phyloP scores from a whole-genome alignment of 2,888 invertebrate genomes.

The Parochlus steinenii region DNA sequence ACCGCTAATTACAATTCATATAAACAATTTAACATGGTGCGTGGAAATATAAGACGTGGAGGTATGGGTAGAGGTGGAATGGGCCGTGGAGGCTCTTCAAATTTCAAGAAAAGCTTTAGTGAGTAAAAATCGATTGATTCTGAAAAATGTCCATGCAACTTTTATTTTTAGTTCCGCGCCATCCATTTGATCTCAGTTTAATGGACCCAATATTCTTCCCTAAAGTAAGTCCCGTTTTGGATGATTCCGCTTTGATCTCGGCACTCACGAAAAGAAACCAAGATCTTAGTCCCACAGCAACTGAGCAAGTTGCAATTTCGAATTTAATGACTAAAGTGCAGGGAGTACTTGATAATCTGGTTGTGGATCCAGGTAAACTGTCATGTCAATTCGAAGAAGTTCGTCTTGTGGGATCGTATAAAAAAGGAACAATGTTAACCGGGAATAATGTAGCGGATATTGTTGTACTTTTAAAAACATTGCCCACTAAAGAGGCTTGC shows the following conservation, averaged over 20 bases:
- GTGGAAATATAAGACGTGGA: too few relatives aligned
- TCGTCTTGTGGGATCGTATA: slow-evolving; percentile 92
- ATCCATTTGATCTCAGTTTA: slow-evolving; percentile 73
- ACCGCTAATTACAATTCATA: too few relatives aligned
- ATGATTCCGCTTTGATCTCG: slow-evolving; percentile 70
- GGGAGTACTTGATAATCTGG: slow-evolving; percentile 81
- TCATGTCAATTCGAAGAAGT: slow-evolving; percentile 92
- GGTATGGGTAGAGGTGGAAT: too few relatives aligned
- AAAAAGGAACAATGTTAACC: slow-evolving; percentile 93
- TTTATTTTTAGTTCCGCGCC: slow-evolving; percentile 37
- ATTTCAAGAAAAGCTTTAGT: too few relatives aligned
- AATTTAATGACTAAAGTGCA: slow-evolving; percentile 93
- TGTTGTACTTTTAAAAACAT: slow-evolving; percentile 88
- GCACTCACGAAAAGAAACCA: slow-evolving; percentile 82
- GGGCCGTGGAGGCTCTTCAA: too few relatives aligned
- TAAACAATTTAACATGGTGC: too few relatives aligned
- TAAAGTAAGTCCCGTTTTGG: slow-evolving; percentile 53
- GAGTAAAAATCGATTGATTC: too few relatives aligned
- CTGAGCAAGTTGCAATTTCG: slow-evolving; percentile 81
- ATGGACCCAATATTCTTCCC: slow-evolving; percentile 80
- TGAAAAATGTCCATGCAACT: too few relatives aligned
- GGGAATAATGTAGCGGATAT: slow-evolving; percentile 93
- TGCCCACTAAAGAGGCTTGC: slow-evolving; percentile 91
- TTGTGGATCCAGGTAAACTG: slow-evolving; percentile 85
- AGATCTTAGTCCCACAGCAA: slow-evolving; percentile 78